Evolutionary conservation across 2,113 vertebrate species (phyloP), one percentile per base, ranked within the genome.

Genomic region (Neotragus moschatus): DNA sequence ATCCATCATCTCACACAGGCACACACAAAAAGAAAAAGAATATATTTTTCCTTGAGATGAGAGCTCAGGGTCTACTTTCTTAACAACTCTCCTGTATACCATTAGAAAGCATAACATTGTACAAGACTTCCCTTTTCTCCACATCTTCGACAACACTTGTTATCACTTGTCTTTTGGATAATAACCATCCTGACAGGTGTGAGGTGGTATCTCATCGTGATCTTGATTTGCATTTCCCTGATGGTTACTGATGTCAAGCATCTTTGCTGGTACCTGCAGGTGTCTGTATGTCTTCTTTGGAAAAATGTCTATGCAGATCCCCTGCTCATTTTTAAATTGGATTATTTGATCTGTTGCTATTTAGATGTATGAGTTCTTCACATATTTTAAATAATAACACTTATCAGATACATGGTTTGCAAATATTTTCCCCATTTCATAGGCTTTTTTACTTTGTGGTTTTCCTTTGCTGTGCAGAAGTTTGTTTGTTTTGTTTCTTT

Each of bases 171-270:
- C 49, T 14, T 81, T n/a, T n/a, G n/a, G 49, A 23, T 7, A 30
- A n/a, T 19, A 53, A 19, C 19, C 79, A 53, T n/a, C 17, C 80
- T 36, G 21, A 82, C 21, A 15, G 49, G 33, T n/a, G 49, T 36
- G 33, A 14, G 33, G 33, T 25, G 33, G 4, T 36, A 25, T 25
- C 49, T 82, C 49, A 23, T 14, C 6, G 0, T 14, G 33, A 21
- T 82, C 21, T 55, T 82, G 80, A 82, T 15, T 36, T 82, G 80
- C 33, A 36, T 25, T 25, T 82, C 49, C 33, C 79, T 55, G 33
- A 25, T 15, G 33, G 6, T 55, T 15, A 82, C 33, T 23, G 30
- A 55, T 55, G 49, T 15, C 1, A 7, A 55, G 33, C 33, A 15
- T 25, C 33, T 25, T 36, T 55, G 47, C 49, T 4, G 1, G 19